Evolutionary conservation across 2,888 invertebrate genomes (phyloP).

Genomic region (Eristalis tenax): DNA sequence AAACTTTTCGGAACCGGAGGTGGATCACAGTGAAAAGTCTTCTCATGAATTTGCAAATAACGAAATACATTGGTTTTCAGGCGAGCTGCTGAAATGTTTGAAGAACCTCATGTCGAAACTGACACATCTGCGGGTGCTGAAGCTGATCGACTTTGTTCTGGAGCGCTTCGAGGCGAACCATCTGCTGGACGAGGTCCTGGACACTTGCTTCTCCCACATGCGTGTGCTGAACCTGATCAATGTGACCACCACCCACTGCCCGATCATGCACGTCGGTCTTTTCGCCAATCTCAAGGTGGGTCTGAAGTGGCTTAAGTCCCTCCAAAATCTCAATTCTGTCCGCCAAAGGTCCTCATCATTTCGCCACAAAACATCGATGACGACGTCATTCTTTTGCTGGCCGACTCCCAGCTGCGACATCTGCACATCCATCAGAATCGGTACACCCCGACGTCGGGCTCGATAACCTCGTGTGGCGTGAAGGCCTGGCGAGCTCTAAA

Average conservation of each 20-base stretch:
- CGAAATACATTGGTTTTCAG: conserved; percentile 73
- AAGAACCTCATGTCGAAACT: conserved; percentile 87
- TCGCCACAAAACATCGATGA: conserved; percentile 89
- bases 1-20: conserved; percentile 90
- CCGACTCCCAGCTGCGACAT: conserved; percentile 84
- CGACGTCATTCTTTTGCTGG: conserved; percentile 86
- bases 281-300: conserved; percentile 87
- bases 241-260: conserved; percentile 86
- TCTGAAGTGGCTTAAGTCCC: background rate
- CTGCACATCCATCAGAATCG: conserved; percentile 89
- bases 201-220: conserved; percentile 85
- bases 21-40: background rate
- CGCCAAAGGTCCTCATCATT: conserved; percentile 83
- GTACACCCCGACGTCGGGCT: conserved; percentile 84
- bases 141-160: conserved; percentile 88
- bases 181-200: conserved; percentile 87
- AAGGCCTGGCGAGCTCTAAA: conserved; percentile 82
- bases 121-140: conserved; percentile 84
- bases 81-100: conserved; percentile 85
- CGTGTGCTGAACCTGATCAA: conserved; percentile 87
- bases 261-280: conserved; percentile 88
- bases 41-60: background rate
- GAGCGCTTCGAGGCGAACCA: conserved; percentile 87
- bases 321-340: background rate
- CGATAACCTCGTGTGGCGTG: conserved; percentile 82